These are phyloP conservation scores for Acleris laterana DNA, from an alignment of 2,888 invertebrate species.

Conservation along the genomic window DNA sequence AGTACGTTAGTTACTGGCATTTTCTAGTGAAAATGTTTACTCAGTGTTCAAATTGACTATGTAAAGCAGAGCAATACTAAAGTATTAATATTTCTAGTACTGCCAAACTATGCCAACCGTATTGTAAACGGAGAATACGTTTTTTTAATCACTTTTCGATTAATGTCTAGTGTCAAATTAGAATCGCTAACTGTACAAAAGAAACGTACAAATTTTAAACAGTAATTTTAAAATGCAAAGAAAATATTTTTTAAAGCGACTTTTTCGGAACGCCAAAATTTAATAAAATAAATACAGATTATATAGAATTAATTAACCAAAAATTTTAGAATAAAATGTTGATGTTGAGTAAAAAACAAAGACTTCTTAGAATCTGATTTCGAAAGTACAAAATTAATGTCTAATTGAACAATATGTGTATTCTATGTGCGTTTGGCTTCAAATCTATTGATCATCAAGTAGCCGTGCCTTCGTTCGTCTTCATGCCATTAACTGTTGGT, in stretches of 20 bases:
- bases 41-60: conserved; percentile 82
- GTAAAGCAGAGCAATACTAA: conserved; percentile 84
- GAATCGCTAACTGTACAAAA: conserved; percentile 84
- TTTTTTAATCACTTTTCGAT: conserved; percentile 79
- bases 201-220: conserved; percentile 84
- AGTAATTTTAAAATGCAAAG: conserved; percentile 75
- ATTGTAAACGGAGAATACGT: conserved; percentile 73
- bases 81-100: conserved; percentile 83
- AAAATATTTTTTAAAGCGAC: conserved; percentile 83
- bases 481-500: conserved; percentile 60
- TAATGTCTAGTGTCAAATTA: conserved; percentile 83
- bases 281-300: conserved; percentile 79
- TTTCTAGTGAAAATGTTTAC: conserved; percentile 63
- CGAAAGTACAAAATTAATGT: conserved; percentile 83
- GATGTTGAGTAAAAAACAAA: conserved; percentile 79
- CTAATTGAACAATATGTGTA: conserved; percentile 75
- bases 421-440: conserved; percentile 82
- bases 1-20: conserved; percentile 53
- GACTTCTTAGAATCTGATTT: conserved; percentile 84
- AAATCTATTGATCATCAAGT: conserved; percentile 58
- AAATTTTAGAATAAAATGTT: conserved; percentile 67
- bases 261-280: conserved; percentile 83
- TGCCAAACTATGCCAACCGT: conserved; percentile 84
- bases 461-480: conserved; percentile 83
- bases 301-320: conserved; percentile 77